Percentiles rank a stretch among this genome's conserved stretches.
phyloP scores from a whole-genome alignment of 2,888 invertebrate species.

The Mythimna pallens region DNA sequence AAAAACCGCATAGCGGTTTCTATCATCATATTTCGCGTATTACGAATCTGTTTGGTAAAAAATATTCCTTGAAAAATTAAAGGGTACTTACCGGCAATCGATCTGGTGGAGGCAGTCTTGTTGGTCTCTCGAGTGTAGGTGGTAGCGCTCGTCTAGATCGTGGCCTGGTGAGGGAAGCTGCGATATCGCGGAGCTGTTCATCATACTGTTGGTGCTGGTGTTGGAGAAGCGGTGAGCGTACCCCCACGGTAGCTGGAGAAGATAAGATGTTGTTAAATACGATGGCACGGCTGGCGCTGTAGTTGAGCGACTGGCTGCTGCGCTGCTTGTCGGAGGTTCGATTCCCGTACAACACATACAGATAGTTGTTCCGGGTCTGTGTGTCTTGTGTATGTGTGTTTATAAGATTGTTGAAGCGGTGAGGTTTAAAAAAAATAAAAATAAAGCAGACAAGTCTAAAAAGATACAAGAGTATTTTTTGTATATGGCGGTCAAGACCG shows the following conservation, averaged over 20 bases:
- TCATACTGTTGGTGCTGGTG: constrained; percentile 89
- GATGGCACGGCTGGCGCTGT: too few species aligned
- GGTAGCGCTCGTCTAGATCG: constrained; percentile 89
- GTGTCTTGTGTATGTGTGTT: too few species aligned
- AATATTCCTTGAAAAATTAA: too few species aligned
- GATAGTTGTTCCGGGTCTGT: too few species aligned
- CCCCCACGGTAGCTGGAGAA: constrained; percentile 72
- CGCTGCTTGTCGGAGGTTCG: too few species aligned
- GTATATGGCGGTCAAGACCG: not conserved
- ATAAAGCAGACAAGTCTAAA: too few species aligned
- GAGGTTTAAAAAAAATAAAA: too few species aligned
- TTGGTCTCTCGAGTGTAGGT: constrained; percentile 90
- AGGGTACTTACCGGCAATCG: constrained; percentile 79
- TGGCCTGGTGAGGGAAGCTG: constrained; percentile 95
- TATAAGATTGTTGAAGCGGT: too few species aligned
- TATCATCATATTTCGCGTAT: not conserved
- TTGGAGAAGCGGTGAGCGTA: constrained; percentile 85
- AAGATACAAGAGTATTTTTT: not conserved
- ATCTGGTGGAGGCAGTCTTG: constrained; percentile 87
- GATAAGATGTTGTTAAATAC: not conserved
- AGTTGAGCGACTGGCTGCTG: too few species aligned
- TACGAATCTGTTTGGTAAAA: too few species aligned
- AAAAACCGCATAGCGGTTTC: not conserved
- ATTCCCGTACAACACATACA: too few species aligned
- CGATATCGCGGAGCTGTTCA: constrained; percentile 95